These are phyloP conservation scores for Hycleus cichorii DNA, from an alignment of 1,140 invertebrate genomes.

Conservation along the genomic window DNA sequence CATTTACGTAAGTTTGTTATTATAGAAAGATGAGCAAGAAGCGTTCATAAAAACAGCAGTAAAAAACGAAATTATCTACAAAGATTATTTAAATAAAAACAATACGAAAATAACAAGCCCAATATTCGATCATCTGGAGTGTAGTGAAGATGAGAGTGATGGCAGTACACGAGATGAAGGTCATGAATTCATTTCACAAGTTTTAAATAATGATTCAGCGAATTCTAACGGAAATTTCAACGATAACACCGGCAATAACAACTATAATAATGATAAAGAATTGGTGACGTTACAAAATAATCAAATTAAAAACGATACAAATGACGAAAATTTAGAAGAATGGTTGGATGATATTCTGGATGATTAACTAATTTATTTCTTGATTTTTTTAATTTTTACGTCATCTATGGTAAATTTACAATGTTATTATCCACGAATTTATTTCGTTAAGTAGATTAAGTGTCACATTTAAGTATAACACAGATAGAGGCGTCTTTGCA, in stretches of 20 bases:
- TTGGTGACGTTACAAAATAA: neutral
- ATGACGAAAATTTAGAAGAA: slow-evolving; percentile 23
- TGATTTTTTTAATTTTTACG: neutral
- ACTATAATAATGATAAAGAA: neutral
- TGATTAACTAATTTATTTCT: slow-evolving; percentile 12
- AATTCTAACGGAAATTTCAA: neutral
- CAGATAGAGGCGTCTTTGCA: too few relatives aligned
- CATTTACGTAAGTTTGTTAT: neutral
- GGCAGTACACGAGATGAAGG: neutral
- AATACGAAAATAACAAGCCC: too few relatives aligned
- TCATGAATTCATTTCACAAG: slow-evolving; percentile 2
- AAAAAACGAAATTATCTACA: slow-evolving; percentile 10
- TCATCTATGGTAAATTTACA: too few relatives aligned
- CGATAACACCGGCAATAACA: neutral
- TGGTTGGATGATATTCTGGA: slow-evolving; percentile 33
- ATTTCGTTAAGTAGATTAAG: too few relatives aligned
- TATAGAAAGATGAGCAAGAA: slow-evolving; percentile 19
- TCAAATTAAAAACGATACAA: neutral
- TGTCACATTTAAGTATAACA: too few relatives aligned
- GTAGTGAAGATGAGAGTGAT: neutral
- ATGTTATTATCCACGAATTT: too few relatives aligned
- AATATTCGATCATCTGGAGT: too few relatives aligned
- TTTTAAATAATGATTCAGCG: neutral
- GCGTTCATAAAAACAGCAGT: slow-evolving; percentile 2
- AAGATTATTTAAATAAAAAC: slow-evolving; percentile 8